These are phyloP conservation scores for Corythornis vintsioides DNA, from an alignment of 2,113 vertebrate genomes.

Conservation along the genomic window DNA sequence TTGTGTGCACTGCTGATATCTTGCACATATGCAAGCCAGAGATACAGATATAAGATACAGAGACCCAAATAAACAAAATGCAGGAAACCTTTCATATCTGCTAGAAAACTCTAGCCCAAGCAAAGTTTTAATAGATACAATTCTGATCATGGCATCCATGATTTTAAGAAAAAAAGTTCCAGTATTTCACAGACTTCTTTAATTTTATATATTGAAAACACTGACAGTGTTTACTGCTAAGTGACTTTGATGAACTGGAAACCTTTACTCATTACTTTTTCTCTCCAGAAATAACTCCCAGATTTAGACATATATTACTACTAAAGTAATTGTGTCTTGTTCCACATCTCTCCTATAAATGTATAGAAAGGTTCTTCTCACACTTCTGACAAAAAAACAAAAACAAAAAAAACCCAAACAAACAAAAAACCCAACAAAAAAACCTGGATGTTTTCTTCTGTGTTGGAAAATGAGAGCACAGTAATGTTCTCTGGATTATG, in stretches of 20 bases:
- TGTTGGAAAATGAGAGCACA: neutral
- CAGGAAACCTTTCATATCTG: neutral
- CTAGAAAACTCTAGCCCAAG: neutral
- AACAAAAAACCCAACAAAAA: too few species aligned
- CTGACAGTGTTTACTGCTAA: neutral
- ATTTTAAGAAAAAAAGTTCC: neutral
- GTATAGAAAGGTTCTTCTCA: neutral
- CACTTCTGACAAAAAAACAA: neutral
- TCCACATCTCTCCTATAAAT: neutral
- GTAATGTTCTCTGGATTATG: neutral
- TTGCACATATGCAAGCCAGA: neutral
- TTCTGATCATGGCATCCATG: neutral
- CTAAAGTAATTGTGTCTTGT: neutral
- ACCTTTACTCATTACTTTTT: neutral
- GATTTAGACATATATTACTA: neutral
- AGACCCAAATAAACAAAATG: neutral
- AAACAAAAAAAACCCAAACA: too few species aligned
- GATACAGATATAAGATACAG: neutral
- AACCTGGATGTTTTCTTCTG: neutral
- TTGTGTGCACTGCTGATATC: neutral
- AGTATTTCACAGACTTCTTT: neutral
- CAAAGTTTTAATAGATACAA: neutral
- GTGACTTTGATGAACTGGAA: conserved; percentile 1
- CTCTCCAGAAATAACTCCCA: neutral
- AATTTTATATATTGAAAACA: neutral